A percentile compares a stretch with the other conserved stretches of the same genome.
Conservation (phyloP, 2,888 invertebrate species). For the Melanchra persicariae region DNA sequence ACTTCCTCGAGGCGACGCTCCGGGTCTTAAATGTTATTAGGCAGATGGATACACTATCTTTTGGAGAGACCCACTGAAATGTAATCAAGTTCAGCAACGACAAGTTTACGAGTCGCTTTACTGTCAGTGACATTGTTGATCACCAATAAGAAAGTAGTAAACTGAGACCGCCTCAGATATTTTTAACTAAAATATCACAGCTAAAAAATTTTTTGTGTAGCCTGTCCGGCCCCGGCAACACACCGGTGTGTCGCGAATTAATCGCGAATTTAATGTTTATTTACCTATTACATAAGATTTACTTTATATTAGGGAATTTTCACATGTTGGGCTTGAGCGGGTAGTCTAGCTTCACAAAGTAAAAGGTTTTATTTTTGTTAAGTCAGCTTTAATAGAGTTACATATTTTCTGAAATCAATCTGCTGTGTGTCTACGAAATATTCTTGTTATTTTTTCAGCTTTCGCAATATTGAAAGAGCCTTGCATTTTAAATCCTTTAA, state of each 20-base stretch:
- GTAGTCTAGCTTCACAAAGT: too few relatives aligned
- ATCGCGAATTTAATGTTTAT: too few relatives aligned
- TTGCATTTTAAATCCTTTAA: conserved; percentile 6
- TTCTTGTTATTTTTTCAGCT: background rate
- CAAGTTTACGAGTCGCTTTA: conserved; percentile 55
- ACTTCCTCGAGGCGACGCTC: conserved; percentile 17
- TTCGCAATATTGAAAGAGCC: conserved; percentile 6
- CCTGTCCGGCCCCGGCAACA: too few relatives aligned
- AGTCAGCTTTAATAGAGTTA: background rate
- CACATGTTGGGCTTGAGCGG: too few relatives aligned
- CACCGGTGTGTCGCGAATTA: too few relatives aligned
- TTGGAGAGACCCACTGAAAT: conserved; percentile 42
- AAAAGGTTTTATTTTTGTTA: background rate
- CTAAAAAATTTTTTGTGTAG: background rate
- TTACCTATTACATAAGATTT: too few relatives aligned
- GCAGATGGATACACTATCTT: conserved; percentile 52
- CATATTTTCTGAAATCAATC: conserved; percentile 15
- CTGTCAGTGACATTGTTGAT: conserved; percentile 44
- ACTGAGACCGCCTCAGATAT: conserved; percentile 2
- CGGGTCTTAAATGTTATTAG: conserved; percentile 54
- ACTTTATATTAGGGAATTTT: too few relatives aligned
- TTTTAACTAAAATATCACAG: conserved; percentile 12
- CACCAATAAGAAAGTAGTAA: conserved; percentile 24
- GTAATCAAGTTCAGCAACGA: conserved; percentile 48
- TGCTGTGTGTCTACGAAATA: background rate